Evolutionary conservation across 2,888 invertebrate species (phyloP).

Genomic region (Cryptosula pallasiana): DNA sequence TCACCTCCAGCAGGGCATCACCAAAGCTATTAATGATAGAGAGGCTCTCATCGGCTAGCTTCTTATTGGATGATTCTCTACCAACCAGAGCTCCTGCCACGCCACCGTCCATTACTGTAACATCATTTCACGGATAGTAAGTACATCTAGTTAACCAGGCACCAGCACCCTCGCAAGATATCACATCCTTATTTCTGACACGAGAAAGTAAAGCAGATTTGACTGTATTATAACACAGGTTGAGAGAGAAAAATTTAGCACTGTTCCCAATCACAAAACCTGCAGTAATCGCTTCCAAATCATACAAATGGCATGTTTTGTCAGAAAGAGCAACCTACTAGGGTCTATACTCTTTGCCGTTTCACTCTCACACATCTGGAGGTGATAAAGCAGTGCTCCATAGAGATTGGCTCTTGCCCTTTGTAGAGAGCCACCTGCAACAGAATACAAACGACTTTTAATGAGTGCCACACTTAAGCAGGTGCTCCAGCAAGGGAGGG

Average conservation of each 20-base stretch:
- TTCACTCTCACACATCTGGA: constrained; percentile 59
- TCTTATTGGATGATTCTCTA: constrained; percentile 47
- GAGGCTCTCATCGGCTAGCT: constrained; percentile 55
- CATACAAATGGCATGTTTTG: neutral
- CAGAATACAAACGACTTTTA: no score
- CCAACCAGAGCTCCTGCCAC: constrained; percentile 30
- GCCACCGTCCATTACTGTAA: constrained; percentile 27
- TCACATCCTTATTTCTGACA: no score
- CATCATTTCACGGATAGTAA: no score
- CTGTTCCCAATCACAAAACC: no score
- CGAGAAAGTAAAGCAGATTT: no score
- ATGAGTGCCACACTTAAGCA: no score
- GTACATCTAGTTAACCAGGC: no score
- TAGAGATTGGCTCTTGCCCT: constrained; percentile 81
- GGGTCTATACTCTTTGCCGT: neutral
- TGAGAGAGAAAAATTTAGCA: no score
- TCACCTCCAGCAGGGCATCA: constrained; percentile 70
- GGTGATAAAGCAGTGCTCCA: constrained; percentile 73
- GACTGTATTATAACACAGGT: no score
- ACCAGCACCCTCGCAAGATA: no score
- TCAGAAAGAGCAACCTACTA: neutral
- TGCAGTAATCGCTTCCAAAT: no score
- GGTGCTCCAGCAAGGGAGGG: no score
- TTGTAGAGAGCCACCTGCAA: constrained; percentile 70
- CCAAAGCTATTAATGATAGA: constrained; percentile 70